Percentiles rank a stretch among this genome's conserved stretches.
Conservation (phyloP, 2,888 invertebrate species). For the Cryptophagus acutangulus region DNA sequence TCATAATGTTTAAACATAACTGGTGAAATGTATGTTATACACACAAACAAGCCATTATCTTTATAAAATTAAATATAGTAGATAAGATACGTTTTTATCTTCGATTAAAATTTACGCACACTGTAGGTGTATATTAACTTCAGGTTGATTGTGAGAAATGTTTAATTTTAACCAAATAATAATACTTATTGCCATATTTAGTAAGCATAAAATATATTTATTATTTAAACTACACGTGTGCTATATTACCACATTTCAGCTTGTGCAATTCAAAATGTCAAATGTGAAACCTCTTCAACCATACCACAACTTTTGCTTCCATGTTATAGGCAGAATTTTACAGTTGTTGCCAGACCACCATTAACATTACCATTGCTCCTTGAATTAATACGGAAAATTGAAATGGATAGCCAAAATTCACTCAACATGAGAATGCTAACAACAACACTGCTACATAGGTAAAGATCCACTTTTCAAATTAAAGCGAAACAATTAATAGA, state of each 20-base stretch:
- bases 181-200: too few relatives aligned
- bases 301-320: slow-evolving; percentile 56
- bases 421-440: slow-evolving; percentile 55
- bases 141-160: too few relatives aligned
- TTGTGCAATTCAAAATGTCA: slow-evolving; percentile 20
- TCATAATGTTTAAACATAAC: too few relatives aligned
- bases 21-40: too few relatives aligned
- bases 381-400: slow-evolving; percentile 59
- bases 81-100: too few relatives aligned
- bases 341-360: slow-evolving; percentile 50
- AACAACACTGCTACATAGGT: slow-evolving; percentile 57
- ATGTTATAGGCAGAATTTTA: slow-evolving; percentile 56
- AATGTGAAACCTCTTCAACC: slow-evolving; percentile 41
- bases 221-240: background rate
- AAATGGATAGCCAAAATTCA: slow-evolving; percentile 50
- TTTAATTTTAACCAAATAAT: too few relatives aligned
- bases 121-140: too few relatives aligned
- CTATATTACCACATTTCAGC: background rate
- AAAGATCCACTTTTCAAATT: slow-evolving; percentile 22
- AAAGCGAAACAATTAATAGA: too few relatives aligned
- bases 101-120: too few relatives aligned
- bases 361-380: slow-evolving; percentile 56
- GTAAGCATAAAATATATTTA: background rate
- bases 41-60: too few relatives aligned
- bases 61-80: too few relatives aligned